Base-by-base conservation (phyloP, 1,140 invertebrate species). In the Drosophila kurseongensis region DNA sequence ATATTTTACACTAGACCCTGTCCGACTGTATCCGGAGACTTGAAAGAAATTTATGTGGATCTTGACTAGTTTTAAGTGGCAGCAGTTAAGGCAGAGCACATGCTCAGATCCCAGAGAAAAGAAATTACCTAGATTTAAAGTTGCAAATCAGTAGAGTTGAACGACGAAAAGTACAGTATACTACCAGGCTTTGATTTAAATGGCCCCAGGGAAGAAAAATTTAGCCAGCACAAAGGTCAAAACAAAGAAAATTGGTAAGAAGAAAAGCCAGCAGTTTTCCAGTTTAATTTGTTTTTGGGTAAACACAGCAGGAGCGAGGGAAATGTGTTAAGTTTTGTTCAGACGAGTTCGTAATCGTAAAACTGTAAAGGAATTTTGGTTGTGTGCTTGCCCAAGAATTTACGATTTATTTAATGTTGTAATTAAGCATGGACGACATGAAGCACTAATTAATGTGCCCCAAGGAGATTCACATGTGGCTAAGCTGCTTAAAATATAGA, bases 181-280 rank as follows among this genome's bases (percentile, higher is more conserved):
- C 61, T 66, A 52, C 14, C 35, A 23, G 56, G 83, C 59, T 73
- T 65, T 66, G 55, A 83, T 88, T 88, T 82, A 86, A 86, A 78
- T 54, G 44, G 14, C 48, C 54, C 80, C 16, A 45, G 29, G 38
- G 13, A 50, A 41, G 42, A 75, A 58, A 51, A 16, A 40, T 54
- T 50, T 14, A n/a, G 16, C 8, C 35, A 67, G 55, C 61, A 42
- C 47, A 67, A 80, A 61, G 45, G 60, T 67, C 62, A 38, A 23
- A 32, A 32, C 14, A 40, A 62, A 40, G 42, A 12, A 41, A 47
- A 42, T n/a, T 35, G 42, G 41, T 44, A 63, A 58, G n/a, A 18
- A 45, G 18, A 42, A 61, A 47, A 36, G 40, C 32, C 58, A 47
- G 13, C 41, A 32, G 29, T 35, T 38, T 66, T 67, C 54, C 57